Conservation (phyloP, 1,140 invertebrate species). For the Sycophaga agraensis region DNA sequence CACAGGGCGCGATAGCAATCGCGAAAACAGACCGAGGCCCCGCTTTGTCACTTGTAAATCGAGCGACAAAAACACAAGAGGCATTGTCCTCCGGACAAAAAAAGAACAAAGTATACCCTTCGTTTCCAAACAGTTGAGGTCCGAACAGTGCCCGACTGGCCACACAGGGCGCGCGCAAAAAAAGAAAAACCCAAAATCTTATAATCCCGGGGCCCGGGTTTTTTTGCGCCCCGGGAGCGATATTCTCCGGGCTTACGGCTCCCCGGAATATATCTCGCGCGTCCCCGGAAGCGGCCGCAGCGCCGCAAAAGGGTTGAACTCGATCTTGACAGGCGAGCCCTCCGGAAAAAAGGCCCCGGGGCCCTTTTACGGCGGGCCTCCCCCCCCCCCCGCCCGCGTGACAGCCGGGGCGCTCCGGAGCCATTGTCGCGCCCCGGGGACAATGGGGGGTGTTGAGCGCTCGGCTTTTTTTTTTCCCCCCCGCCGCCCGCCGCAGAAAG, state of each 20-base stretch:
- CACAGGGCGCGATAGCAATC: too few species aligned
- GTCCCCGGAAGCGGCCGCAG: neutral
- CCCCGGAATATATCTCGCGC: too few species aligned
- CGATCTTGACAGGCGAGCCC: neutral
- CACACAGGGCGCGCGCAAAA: too few species aligned
- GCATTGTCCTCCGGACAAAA: neutral
- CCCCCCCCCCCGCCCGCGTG: neutral
- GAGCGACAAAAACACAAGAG: too few species aligned
- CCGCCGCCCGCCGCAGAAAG: slow-evolving; percentile 3
- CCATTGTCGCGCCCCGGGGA: too few species aligned
- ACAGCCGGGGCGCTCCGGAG: neutral
- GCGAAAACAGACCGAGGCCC: too few species aligned
- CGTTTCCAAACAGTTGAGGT: too few species aligned
- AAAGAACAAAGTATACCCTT: neutral
- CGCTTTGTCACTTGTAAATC: too few species aligned
- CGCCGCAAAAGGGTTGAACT: neutral
- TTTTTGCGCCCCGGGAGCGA: neutral
- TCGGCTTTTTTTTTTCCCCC: slow-evolving; percentile 8
- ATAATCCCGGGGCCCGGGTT: neutral
- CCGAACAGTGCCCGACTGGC: too few species aligned
- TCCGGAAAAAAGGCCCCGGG: neutral
- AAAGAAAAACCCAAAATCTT: too few species aligned
- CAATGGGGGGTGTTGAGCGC: neutral
- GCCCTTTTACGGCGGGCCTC: neutral
- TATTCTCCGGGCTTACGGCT: too few species aligned